phyloP scores from a whole-genome alignment of 2,113 vertebrate genomes.

The Arenaria interpres region DNA sequence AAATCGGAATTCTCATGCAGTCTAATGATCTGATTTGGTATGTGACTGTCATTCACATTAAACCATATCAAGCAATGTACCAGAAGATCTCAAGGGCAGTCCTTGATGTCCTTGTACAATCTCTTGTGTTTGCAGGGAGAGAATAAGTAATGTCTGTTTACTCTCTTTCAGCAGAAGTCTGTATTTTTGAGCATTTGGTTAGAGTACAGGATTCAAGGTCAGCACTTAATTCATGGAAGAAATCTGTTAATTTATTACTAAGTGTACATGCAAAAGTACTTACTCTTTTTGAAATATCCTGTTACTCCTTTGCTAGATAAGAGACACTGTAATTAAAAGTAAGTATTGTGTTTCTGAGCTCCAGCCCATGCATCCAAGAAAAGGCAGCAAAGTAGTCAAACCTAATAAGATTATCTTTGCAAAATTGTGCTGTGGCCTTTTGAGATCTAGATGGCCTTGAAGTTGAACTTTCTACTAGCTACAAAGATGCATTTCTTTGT shows the following conservation, averaged over 20 bases:
- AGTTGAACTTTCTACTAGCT: not conserved
- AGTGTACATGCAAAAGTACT: too few species aligned
- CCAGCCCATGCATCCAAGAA: not conserved
- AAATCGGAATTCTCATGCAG: not conserved
- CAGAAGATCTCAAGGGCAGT: not conserved
- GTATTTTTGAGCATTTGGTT: not conserved
- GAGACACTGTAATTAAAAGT: not conserved
- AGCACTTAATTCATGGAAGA: not conserved
- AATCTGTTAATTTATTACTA: not conserved
- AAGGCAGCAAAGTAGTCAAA: not conserved
- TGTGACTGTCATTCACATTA: accelerated
- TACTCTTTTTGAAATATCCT: not conserved
- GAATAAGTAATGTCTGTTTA: not conserved
- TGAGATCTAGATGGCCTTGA: not conserved
- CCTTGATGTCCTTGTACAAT: not conserved
- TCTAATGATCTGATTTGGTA: not conserved
- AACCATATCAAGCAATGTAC: not conserved
- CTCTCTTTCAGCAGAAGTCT: not conserved
- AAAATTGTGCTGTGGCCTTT: not conserved
- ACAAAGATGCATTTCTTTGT: not conserved
- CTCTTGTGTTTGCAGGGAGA: not conserved
- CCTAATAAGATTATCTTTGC: not conserved
- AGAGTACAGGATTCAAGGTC: not conserved
- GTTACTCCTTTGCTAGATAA: not conserved
- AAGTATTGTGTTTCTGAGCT: not conserved